Evolutionary conservation across 2,797 vertebrate species (phyloP).

Genomic region (Petrocephalus schoutedeni): DNA sequence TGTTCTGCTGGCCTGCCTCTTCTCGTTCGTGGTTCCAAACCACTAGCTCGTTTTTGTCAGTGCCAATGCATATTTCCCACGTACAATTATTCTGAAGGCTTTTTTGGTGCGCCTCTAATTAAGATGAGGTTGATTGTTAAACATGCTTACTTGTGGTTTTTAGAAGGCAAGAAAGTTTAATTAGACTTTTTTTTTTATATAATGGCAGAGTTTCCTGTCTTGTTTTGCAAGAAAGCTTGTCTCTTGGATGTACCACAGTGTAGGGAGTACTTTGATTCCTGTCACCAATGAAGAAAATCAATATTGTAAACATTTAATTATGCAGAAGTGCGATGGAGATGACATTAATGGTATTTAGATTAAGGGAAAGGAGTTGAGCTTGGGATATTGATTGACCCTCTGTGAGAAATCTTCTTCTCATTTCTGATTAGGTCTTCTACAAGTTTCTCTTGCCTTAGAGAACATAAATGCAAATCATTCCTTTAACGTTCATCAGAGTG

Average conservation of each 20-base stretch:
- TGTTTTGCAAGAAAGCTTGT: background rate
- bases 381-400: constrained; percentile 19
- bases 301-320: constrained; percentile 13
- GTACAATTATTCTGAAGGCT: background rate
- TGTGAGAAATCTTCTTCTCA: constrained; percentile 35
- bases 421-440: constrained; percentile 10
- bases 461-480: constrained; percentile 21
- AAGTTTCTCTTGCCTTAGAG: constrained; percentile 18
- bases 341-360: background rate
- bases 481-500: background rate
- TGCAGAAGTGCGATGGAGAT: background rate
- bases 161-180: background rate
- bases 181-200: background rate
- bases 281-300: background rate
- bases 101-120: background rate
- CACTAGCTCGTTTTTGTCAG: background rate
- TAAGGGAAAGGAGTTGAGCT: constrained; percentile 31
- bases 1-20: background rate
- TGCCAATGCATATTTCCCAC: background rate
- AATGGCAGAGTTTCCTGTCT: background rate
- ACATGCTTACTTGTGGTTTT: background rate
- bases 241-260: background rate
- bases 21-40: background rate
- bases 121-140: background rate
- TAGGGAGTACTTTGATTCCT: background rate